Evolutionary conservation across 2,797 vertebrate species (phyloP), one percentile per base, ranked within the genome.

Genomic region (Lerista edwardsae): DNA sequence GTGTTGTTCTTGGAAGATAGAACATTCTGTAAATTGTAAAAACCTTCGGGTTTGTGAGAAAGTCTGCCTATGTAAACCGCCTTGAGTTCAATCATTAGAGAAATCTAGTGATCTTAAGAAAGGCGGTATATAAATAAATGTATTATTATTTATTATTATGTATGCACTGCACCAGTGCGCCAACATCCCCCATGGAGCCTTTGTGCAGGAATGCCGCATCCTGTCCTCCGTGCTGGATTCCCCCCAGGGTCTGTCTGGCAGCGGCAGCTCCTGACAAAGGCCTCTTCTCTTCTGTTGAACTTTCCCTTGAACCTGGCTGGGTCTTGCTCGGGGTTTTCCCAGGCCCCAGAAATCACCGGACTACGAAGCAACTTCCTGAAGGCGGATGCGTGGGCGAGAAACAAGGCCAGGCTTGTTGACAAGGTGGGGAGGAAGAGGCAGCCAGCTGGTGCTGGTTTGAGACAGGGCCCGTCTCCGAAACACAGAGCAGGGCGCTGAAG

Each of bases 341-440:
- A 34, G n/a, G 36, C 36, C 67, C 82, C 89, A 90, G 86, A 67
- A 73, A 76, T 74, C 31, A 83, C 57, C 64, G 2, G 34, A 39
- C 34, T 83, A 44, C 6, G 1, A 57, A 61, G 14, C 11, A 21
- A 2, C 4, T 0, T 89, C 89, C 83, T 51, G 73, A 79, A 25
- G 36, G 39, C 55, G 65, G 84, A 67, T 39, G 51, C 0, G 10
- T 59, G 2, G 19, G 4, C 17, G 62, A 77, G 80, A 59, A 17
- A 1, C 3, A 62, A 11, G 36, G 74, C 21, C 23, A 27, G 27
- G 57, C 69, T 55, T 55, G 51, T 55, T 55, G 51, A 55, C 51
- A 19, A 15, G 51, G 15, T 44, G 64, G 64, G 21, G 39, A 11
- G n/a, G 44, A 15, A 59, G 34, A 29, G 27, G 57, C 21, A 59